Evolutionary conservation across 2,797 vertebrate genomes (phyloP), one percentile per base, ranked within the genome.

Genomic region (Eulemur coronatus): DNA sequence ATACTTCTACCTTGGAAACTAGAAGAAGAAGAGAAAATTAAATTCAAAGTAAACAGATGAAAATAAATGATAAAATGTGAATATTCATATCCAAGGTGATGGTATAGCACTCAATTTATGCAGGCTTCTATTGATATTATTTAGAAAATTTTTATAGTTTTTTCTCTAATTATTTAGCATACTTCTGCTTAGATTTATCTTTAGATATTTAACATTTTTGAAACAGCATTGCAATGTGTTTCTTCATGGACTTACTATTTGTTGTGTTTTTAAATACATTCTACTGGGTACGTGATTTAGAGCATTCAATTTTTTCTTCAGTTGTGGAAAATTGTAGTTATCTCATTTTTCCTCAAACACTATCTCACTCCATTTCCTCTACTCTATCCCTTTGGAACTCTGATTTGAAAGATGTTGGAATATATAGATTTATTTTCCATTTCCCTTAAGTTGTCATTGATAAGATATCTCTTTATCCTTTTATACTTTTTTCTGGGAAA

Each of bases 61-160:
- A 88, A 82, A 73, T 22, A 86, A 91, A 73, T 91, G 52, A 95
- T 79, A 75, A 82, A 67, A 61, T 69, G 50, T 69, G 33, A 87
- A 57, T 73, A 90, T 85, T 65, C 20, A 18, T 43, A 63, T 69
- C 9, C 4, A 70, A 88, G 46, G 63, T 5, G 22, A 85, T 80
- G 17, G 13, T 75, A 59, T 41, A 80, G 4, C 8, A 38, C 11
- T 80, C 22, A 65, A 59, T 61, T 86, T 67, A 69, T 89, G 14
- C 6, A 79, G 14, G 30, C 38, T 2, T 85, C 48, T 43, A 28
- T 48, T 89, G 55, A 65, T 86, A 26, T 33, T 84, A 72, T 52
- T 55, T 50, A 91, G 57, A 43, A 86, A 86, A 69, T 50, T 43
- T 67, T 5, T 20, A 14, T 52, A 57, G 17, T 9, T 84, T 96